phyloP scores from a whole-genome alignment of 2,113 vertebrate species.

The Crotalus tigris region DNA sequence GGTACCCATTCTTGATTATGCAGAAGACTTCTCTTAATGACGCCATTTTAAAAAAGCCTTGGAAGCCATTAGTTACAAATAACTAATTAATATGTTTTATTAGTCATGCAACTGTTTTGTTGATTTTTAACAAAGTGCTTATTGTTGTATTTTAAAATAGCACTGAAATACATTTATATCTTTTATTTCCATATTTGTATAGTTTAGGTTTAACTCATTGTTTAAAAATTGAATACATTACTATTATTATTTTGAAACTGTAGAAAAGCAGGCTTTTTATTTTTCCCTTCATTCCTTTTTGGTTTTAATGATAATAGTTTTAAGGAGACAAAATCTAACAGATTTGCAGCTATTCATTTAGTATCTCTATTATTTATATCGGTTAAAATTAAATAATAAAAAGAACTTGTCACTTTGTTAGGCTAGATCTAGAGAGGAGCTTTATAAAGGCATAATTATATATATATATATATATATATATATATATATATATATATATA shows the following conservation, averaged over 20 bases:
- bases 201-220: not conserved
- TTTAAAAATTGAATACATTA: not conserved
- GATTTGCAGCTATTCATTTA: not conserved
- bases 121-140: not conserved
- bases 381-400: not conserved
- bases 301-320: not conserved
- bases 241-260: not conserved
- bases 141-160: not conserved
- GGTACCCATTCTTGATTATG: not conserved
- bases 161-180: not conserved
- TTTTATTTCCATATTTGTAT: not conserved
- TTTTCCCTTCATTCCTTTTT: not conserved
- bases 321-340: not conserved
- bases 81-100: not conserved
- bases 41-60: not conserved
- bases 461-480: no score
- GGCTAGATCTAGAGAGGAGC: not conserved
- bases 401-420: not conserved
- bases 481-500: no score
- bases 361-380: not conserved
- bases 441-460: no score
- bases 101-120: not conserved
- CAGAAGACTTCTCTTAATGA: not conserved
- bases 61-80: not conserved
- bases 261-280: not conserved